These are phyloP conservation scores for Cephus sareptanus DNA, from an alignment of 2,888 invertebrate species.

Conservation along the genomic window DNA sequence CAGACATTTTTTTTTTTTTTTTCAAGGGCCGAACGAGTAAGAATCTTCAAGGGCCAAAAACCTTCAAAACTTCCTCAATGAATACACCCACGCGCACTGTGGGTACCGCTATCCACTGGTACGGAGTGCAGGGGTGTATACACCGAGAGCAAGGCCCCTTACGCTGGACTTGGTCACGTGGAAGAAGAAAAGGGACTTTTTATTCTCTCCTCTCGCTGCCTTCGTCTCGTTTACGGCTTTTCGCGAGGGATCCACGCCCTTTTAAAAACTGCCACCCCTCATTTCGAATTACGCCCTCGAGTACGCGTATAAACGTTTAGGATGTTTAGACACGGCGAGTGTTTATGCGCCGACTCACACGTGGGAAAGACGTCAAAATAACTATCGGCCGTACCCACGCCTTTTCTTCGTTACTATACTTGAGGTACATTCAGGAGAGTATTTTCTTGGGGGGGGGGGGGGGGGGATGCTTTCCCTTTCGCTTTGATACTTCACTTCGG, in stretches of 20 bases:
- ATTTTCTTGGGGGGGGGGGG: neutral
- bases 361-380: constrained; percentile 27
- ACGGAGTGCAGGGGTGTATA: neutral
- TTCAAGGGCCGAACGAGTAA: neutral
- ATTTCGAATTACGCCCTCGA: neutral
- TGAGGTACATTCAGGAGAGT: constrained; percentile 26
- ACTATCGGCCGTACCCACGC: neutral
- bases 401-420: constrained; percentile 3
- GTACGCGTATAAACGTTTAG: neutral
- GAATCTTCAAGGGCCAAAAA: neutral
- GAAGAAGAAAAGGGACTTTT: neutral
- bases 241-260: neutral
- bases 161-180: neutral
- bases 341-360: constrained; percentile 31
- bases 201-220: neutral
- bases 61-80: neutral
- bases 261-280: neutral
- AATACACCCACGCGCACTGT: neutral
- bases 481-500: no score
- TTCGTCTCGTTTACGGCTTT: neutral
- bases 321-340: neutral
- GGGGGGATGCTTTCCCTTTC: no score
- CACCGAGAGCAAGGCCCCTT: neutral
- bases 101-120: neutral
- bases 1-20: neutral